Evolutionary conservation across 2,888 invertebrate genomes (phyloP), one percentile per base, ranked within the genome.

Genomic region (Plagodis dolabraria): DNA sequence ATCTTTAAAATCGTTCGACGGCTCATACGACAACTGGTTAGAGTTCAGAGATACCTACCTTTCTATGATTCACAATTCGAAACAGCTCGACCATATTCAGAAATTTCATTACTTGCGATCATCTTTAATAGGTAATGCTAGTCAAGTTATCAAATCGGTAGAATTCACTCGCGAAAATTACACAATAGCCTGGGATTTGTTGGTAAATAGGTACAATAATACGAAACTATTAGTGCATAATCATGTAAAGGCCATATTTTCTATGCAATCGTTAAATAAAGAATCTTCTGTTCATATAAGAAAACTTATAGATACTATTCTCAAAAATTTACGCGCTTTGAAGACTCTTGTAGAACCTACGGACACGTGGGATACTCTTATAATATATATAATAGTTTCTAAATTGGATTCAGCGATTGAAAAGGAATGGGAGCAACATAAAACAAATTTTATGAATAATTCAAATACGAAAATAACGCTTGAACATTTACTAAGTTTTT

Each of bases 341-440:
- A 58, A 66, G 36, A 42, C 52, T 0, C 45, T 71, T 33, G 63
- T 53, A 9, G 64, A 67, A 43, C 69, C 70, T 0, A 67, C 65
- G 5, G 65, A 67, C 1, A 12, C 35, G 0, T 72, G 69, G 71
- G 69, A 73, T 12, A 68, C 66, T n/a, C 22, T 73, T 12, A 59
- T 71, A 12, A 69, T 70, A 34, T 64, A 63, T 55, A 42, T 72
- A 8, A 51, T 69, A 12, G 58, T 57, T 5, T 58, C 65, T 0
- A 70, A 73, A 43, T 33, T 74, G n/a, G 74, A 72, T 60, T 33
- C 56, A 4, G 35, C 57, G 2, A 69, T 70, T 0, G 63, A 63
- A 48, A 55, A 64, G 2, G 67, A 71, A 49, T 74, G 74, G 74
- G 71, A 70, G 22, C 45, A 40, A n/a, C 48, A 49, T 34, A 57